A percentile compares a stretch with the other conserved stretches of the same genome.
These are phyloP conservation scores for Dendropsophus ebraccatus DNA, from an alignment of 2,113 vertebrate species.

Conservation along the genomic window DNA sequence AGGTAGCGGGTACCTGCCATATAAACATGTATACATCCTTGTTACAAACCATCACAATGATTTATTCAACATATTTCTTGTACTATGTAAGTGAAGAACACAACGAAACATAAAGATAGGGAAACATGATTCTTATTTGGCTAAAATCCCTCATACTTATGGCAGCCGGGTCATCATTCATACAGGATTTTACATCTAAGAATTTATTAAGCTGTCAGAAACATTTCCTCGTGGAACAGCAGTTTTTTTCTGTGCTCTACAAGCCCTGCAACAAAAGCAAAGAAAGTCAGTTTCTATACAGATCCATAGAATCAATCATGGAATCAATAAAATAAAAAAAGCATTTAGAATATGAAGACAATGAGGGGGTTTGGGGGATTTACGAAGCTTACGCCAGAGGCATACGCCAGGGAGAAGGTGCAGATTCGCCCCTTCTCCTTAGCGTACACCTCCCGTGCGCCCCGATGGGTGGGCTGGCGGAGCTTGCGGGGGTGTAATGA, in stretches of 20 bases:
- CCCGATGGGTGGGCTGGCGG: too few relatives aligned
- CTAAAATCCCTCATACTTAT: background rate
- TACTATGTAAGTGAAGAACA: background rate
- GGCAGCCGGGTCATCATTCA: background rate
- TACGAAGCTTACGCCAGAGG: background rate
- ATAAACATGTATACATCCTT: background rate
- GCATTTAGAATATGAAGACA: background rate
- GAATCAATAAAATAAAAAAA: background rate
- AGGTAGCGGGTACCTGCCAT: background rate
- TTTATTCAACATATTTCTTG: background rate
- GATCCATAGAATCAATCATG: background rate
- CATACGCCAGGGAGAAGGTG: too few relatives aligned
- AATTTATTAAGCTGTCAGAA: constrained; percentile 70
- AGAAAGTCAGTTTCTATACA: background rate
- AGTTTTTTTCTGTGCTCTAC: constrained; percentile 73
- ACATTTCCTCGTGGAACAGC: constrained; percentile 68
- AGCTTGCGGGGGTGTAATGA: too few relatives aligned
- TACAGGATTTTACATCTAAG: constrained; percentile 36
- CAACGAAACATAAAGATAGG: background rate
- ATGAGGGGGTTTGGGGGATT: background rate
- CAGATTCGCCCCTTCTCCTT: too few relatives aligned
- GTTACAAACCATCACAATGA: background rate
- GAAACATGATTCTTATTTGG: background rate
- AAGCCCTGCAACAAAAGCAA: constrained; percentile 72
- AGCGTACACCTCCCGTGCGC: too few relatives aligned